These are phyloP conservation scores for Apodemus speciosus DNA, from an alignment of 2,113 vertebrate genomes.

Conservation along the genomic window DNA sequence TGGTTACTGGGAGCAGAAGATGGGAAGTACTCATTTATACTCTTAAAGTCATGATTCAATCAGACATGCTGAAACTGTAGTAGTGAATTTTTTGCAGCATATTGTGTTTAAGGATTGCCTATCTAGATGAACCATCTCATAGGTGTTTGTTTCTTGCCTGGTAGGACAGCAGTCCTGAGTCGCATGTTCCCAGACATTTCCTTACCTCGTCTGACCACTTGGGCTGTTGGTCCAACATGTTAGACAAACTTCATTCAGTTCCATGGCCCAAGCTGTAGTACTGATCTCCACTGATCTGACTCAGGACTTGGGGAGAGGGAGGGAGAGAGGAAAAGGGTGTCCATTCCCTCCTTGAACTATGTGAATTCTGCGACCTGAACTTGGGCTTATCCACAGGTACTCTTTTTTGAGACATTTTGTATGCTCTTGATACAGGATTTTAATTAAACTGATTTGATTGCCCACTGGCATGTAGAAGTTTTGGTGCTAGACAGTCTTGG, in stretches of 20 bases:
- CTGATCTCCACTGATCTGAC: neutral
- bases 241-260: neutral
- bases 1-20: neutral
- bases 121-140: neutral
- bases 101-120: fast-evolving
- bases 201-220: neutral
- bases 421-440: fast-evolving
- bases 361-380: neutral
- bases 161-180: neutral
- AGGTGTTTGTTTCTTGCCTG: neutral
- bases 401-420: neutral
- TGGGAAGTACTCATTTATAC: too few relatives aligned
- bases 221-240: fast-evolving
- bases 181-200: fast-evolving
- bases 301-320: too few relatives aligned
- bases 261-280: fast-evolving
- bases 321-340: neutral
- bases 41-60: neutral
- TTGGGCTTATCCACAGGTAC: neutral
- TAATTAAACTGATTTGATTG: fast-evolving
- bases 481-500: neutral
- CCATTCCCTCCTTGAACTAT: neutral
- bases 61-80: neutral
- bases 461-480: fast-evolving
- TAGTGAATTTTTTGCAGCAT: too few relatives aligned